phyloP scores from a whole-genome alignment of 2,888 invertebrate genomes.

The Ommatoiulus sabulosus region DNA sequence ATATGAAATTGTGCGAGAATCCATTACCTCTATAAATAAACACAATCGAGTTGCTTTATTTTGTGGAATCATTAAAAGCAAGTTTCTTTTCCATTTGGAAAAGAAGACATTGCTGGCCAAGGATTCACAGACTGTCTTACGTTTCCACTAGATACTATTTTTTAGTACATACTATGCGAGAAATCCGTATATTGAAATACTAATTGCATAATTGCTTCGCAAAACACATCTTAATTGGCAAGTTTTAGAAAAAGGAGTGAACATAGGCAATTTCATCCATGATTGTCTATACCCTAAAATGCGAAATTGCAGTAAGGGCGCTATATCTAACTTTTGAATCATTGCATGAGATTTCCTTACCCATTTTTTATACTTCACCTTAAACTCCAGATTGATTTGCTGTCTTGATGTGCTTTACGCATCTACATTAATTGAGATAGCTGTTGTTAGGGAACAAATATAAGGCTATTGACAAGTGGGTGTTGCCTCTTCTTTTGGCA shows the following conservation, averaged over 20 bases:
- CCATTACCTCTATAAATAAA: not conserved
- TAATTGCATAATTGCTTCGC: not conserved
- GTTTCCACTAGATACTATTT: not conserved
- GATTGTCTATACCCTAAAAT: not conserved
- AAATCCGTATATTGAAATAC: not conserved
- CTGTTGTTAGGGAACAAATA: no score
- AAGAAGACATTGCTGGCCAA: not conserved
- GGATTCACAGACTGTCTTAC: not conserved
- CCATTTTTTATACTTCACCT: no score
- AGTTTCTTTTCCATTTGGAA: no score
- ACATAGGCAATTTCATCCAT: not conserved
- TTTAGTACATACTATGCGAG: not conserved
- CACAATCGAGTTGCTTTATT: not conserved
- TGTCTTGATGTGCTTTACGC: no score
- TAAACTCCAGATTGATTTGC: no score
- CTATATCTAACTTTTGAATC: not conserved
- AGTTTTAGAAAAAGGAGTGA: not conserved
- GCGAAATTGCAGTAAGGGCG: not conserved
- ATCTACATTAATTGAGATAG: no score
- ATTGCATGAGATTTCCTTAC: no score
- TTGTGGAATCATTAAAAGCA: not conserved
- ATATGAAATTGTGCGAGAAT: not conserved
- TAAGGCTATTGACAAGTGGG: no score
- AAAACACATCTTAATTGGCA: not conserved
- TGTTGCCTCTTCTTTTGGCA: no score